Percentiles rank a stretch among this genome's conserved stretches.
phyloP scores from a whole-genome alignment of 2,113 vertebrate genomes.

The Microtus montanus region DNA sequence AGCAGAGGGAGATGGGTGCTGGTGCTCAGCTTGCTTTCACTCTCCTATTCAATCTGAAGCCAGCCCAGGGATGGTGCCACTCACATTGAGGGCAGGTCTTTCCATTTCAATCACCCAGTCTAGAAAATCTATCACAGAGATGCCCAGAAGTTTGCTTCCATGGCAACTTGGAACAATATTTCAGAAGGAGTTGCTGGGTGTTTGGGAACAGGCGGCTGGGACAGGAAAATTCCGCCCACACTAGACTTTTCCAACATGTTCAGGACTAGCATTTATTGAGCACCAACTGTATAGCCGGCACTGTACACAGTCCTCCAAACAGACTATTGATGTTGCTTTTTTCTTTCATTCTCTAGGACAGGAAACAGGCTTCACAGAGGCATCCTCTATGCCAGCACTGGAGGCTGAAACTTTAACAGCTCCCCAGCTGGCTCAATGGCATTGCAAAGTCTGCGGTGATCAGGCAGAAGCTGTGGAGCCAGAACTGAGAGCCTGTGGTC shows the following conservation, averaged over 20 bases:
- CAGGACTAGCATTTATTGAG: neutral
- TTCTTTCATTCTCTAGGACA: neutral
- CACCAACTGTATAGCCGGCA: neutral
- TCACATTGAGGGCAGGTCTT: neutral
- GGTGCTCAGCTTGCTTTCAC: neutral
- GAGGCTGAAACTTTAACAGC: no score
- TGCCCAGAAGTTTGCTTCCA: neutral
- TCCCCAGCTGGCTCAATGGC: accelerated
- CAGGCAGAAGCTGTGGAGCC: accelerated
- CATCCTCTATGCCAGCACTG: no score
- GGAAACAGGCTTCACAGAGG: neutral
- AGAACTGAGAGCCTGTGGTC: neutral
- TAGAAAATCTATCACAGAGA: neutral
- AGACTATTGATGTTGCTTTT: neutral
- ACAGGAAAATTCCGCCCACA: no score
- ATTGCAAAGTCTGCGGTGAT: accelerated
- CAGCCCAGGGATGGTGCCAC: neutral
- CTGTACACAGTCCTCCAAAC: neutral
- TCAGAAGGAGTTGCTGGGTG: no score
- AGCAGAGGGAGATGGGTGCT: no score
- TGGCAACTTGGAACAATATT: neutral
- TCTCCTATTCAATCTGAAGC: no score
- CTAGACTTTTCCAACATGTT: neutral
- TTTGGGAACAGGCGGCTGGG: no score
- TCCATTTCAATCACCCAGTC: neutral